phyloP scores from a whole-genome alignment of 2,113 vertebrate species.

The Mystacornis crossleyi region DNA sequence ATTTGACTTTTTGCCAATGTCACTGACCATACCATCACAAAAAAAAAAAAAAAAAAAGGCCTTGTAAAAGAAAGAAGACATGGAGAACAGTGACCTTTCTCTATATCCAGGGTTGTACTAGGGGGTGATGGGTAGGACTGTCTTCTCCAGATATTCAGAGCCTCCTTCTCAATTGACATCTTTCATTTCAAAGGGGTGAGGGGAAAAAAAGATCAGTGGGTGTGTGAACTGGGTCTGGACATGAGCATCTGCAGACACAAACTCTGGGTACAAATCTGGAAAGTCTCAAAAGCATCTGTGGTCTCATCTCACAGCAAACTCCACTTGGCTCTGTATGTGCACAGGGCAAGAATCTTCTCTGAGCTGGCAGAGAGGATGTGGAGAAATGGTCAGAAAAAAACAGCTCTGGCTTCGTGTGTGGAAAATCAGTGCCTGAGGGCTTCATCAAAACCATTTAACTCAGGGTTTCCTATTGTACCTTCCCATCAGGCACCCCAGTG shows the following conservation, averaged over 20 bases:
- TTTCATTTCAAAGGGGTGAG: not conserved
- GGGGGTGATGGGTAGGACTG: not conserved
- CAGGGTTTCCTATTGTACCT: not conserved
- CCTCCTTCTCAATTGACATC: not conserved
- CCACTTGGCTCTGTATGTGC: not conserved
- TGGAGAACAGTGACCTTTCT: not conserved
- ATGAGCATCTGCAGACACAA: not conserved
- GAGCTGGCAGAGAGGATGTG: not conserved
- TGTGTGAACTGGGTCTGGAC: not conserved
- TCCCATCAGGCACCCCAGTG: not conserved
- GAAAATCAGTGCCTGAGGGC: not conserved
- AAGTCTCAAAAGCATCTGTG: not conserved
- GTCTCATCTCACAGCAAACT: rapidly evolving
- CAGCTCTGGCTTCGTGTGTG: not conserved
- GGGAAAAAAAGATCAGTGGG: not conserved
- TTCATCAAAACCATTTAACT: not conserved
- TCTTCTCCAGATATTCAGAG: not conserved
- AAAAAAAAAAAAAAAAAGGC: not conserved
- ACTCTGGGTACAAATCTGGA: not conserved
- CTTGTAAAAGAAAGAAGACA: not conserved
- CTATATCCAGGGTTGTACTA: not conserved
- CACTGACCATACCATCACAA: not conserved
- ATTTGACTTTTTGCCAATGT: not conserved
- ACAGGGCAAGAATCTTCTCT: not conserved
- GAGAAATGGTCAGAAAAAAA: not conserved